Base-by-base conservation (phyloP, 2,888 invertebrate genomes). In the Antitype chi region DNA sequence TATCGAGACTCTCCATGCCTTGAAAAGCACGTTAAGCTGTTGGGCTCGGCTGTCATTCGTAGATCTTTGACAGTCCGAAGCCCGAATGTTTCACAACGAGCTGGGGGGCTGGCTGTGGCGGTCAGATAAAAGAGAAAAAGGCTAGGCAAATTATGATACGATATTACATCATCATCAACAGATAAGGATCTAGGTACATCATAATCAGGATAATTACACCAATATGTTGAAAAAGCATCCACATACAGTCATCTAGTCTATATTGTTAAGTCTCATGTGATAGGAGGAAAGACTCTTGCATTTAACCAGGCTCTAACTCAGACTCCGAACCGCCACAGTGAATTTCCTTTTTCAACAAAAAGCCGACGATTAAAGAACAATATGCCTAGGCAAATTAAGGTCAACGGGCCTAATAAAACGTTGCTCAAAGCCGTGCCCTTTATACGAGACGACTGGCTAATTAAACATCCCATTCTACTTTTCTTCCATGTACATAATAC, bases 401-500 rank as follows among this genome's bases (percentile, higher is more conserved):
- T 73, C 72, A 70, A 68, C 57, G 59, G 67, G 25, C 69, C 70
- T 73, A 76, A 85, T 82, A 85, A 85, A 86, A 86, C 47, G 57
- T 80, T 75, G 78, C 47, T 81, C 47, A 70, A 82, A 75, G 77
- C 77, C 81, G 74, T 77, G 23, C 72, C 84, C 82, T 89, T 87
- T 85, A 85, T 85, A 82, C 79, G 76, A 57, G 70, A 81, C 70
- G 74, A 78, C 59, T 72, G 80, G 70, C 78, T 87, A 87, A 89
- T 90, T 88, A 89, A 89, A 84, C 76, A 85, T 69, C 75, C 78
- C 71, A 81, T 87, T 86, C 84, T 76, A 68, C 53, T 70, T 53
- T 69, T 74, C 28, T 74, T 78, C 64, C 20, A 17, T 64, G 28
- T 28, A 47, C 60, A 75, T 66, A 70, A 73, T 70, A 69, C 38